A percentile compares a stretch with the other conserved stretches of the same genome.
These are phyloP conservation scores for Patagioenas fasciata DNA, from an alignment of 2,113 vertebrate genomes.

Conservation along the genomic window DNA sequence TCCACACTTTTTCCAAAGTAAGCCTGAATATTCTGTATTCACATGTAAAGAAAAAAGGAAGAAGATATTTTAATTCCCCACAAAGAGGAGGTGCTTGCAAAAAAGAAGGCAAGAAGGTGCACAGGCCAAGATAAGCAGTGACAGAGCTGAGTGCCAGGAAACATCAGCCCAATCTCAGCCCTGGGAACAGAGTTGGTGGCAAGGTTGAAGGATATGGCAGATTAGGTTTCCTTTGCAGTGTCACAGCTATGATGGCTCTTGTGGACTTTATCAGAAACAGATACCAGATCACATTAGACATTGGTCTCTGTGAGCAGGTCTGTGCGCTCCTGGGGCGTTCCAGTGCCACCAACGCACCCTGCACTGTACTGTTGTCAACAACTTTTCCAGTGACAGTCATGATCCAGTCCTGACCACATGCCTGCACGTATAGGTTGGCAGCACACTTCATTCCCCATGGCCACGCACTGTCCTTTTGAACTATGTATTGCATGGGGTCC, in stretches of 20 bases:
- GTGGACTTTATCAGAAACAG: neutral
- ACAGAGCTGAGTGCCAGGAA: neutral
- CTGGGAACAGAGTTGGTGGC: neutral
- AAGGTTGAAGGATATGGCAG: neutral
- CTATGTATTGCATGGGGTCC: neutral
- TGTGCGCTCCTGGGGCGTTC: fast-evolving
- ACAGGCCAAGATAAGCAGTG: neutral
- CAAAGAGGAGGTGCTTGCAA: neutral
- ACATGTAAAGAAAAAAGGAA: neutral
- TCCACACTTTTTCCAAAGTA: neutral
- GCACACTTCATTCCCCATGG: neutral
- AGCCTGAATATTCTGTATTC: neutral
- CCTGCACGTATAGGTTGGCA: neutral
- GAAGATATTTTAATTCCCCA: neutral
- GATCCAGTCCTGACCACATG: neutral
- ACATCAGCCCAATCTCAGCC: neutral
- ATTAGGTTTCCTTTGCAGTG: neutral
- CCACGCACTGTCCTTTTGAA: neutral
- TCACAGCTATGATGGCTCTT: neutral
- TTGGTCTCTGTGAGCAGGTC: fast-evolving
- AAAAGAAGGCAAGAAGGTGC: conserved; percentile 4
- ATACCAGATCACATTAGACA: neutral
- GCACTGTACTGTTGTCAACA: neutral
- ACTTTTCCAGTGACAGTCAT: neutral
- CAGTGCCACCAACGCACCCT: neutral